These are phyloP conservation scores for Scaptomyza tumidula DNA, from an alignment of 2,888 invertebrate species.

Conservation along the genomic window DNA sequence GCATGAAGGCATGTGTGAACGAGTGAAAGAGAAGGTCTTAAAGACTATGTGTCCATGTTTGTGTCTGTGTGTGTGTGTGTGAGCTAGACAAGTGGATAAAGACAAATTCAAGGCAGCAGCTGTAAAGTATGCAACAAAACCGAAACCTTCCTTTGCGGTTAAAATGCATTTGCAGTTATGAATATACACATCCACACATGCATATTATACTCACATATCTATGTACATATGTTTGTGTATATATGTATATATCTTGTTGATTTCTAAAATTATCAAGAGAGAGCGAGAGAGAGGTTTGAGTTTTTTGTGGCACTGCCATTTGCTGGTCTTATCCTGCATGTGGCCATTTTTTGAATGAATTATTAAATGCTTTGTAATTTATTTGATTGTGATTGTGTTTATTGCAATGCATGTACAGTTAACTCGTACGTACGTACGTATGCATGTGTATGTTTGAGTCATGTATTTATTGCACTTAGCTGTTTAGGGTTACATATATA, in stretches of 20 bases:
- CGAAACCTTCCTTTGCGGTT: conserved; percentile 58
- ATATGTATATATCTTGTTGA: conserved; percentile 66
- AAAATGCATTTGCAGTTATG: conserved; percentile 78
- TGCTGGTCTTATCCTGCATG: conserved; percentile 60
- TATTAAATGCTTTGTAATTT: conserved; percentile 80
- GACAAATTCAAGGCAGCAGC: conserved; percentile 53
- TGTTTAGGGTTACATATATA: conserved; percentile 63
- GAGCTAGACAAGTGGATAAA: conserved; percentile 48
- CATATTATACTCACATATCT: not conserved
- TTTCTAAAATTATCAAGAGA: conserved; percentile 77
- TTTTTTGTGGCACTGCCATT: conserved; percentile 33
- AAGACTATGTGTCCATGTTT: not conserved
- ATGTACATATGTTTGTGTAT: conserved; percentile 4
- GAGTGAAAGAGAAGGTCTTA: not conserved
- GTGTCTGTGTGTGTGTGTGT: conserved; percentile 17
- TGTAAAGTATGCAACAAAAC: conserved; percentile 60
- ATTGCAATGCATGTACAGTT: conserved; percentile 33
- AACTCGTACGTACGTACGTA: not conserved
- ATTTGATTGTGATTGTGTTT: conserved; percentile 78
- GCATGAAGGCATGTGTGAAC: conserved; percentile 29
- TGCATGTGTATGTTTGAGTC: conserved; percentile 22
- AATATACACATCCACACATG: conserved; percentile 48
- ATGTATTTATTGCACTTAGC: conserved; percentile 78
- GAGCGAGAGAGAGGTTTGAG: conserved; percentile 37
- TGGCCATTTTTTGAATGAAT: conserved; percentile 77